phyloP scores from a whole-genome alignment of 1,140 invertebrate genomes.

The Diprion similis region DNA sequence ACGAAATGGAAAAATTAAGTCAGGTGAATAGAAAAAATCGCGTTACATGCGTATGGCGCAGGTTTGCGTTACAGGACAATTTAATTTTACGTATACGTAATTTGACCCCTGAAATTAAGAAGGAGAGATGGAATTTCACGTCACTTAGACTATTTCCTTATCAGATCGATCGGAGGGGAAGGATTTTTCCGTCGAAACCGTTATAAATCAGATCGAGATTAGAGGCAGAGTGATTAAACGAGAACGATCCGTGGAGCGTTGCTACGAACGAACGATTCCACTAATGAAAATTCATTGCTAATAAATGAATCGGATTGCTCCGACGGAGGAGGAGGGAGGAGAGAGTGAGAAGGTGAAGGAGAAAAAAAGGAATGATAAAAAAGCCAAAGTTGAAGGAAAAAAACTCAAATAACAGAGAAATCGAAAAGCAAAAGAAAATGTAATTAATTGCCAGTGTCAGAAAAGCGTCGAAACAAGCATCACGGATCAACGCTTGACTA shows the following conservation, averaged over 20 bases:
- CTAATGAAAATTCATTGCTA: slow-evolving; percentile 1
- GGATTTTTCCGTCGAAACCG: neutral
- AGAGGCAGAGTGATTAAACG: slow-evolving; percentile 1
- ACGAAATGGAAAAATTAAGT: too few relatives aligned
- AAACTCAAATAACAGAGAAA: neutral
- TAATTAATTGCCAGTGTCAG: slow-evolving; percentile 12
- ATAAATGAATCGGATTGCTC: neutral
- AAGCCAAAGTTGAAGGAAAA: too few relatives aligned
- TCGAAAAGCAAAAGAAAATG: neutral
- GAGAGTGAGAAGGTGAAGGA: too few relatives aligned
- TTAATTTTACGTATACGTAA: too few relatives aligned
- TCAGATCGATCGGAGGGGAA: neutral
- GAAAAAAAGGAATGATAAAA: neutral
- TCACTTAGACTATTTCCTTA: neutral
- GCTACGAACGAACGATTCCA: slow-evolving; percentile 2
- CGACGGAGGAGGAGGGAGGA: too few relatives aligned
- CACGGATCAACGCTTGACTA: slow-evolving; percentile 16
- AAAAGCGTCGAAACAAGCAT: slow-evolving; percentile 16
- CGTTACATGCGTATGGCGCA: too few relatives aligned
- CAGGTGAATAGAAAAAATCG: too few relatives aligned
- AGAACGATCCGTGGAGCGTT: neutral
- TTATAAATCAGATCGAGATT: slow-evolving; percentile 8
- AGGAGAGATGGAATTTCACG: too few relatives aligned
- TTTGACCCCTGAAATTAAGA: too few relatives aligned
- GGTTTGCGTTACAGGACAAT: too few relatives aligned